Base-by-base conservation (phyloP, 2,888 invertebrate species). In the Athalia cordata region DNA sequence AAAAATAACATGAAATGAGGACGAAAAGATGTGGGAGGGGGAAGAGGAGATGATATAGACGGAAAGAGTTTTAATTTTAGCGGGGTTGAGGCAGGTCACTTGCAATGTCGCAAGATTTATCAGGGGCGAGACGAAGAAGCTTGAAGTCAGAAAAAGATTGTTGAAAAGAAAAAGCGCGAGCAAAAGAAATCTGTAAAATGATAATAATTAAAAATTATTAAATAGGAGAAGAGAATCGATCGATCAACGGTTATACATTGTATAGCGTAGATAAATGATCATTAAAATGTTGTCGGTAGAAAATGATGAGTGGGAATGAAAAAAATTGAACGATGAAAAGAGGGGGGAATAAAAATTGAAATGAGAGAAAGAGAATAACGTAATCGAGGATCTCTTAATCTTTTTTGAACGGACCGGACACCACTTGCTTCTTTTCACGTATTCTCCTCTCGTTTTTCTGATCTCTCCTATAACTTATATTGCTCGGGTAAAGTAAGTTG, bases 81-180 rank as follows among this genome's bases (percentile, higher is more conserved):
- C 82, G 84, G 84, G 85, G 84, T 87, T 88, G 88, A 83, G 87
- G 87, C 87, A 87, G 86, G 88, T 87, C 87, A 86, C 82, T 84
- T 82, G 83, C 80, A 82, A 77, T 82, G 82, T 82, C 82, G 80
- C 67, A 68, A 74, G 15, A 47, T 62, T 76, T 76, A 77, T 77
- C 68, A 61, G 45, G 9, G 8, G 52, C 43, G 4, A 7, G n/a
- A n/a, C n/a, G n/a, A n/a, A n/a, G 15, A 68, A 55, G 49, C 49
- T 49, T 6, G 7, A 52, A 5, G 9, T 4, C 15, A 29, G 13
- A 9, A 6, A 43, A 52, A 9, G n/a, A 47, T 11, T 15, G 29
- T 64, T 43, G 72, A 62, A 47, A 59, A 72, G 50, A 81, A 75
- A 78, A 68, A 57, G 59, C n/a, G 29, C 6, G 4, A 61, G 6